phyloP scores from a whole-genome alignment of 2,797 vertebrate genomes.

The Sebastes flavidus region DNA sequence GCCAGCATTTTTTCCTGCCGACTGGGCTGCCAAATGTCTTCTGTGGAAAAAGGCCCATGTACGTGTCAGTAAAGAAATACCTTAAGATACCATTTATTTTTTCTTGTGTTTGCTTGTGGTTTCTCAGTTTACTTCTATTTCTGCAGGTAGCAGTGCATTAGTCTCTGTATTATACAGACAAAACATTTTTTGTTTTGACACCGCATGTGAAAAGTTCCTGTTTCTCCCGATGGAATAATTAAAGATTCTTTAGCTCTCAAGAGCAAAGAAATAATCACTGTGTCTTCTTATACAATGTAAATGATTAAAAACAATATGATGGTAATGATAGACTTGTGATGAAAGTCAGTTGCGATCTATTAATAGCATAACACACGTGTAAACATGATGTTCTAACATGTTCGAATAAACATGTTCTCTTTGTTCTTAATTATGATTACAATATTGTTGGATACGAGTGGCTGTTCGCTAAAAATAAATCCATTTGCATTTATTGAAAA shows the following conservation, averaged over 20 bases:
- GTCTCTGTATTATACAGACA: background rate
- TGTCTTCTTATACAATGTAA: constrained; percentile 3
- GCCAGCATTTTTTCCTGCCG: too few species aligned
- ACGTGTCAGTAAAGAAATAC: background rate
- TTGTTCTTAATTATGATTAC: constrained; percentile 42
- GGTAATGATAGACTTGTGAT: background rate
- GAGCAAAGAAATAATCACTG: background rate
- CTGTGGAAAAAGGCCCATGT: background rate
- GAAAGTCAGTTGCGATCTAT: constrained; percentile 32
- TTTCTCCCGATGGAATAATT: constrained; percentile 22
- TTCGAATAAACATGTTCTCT: constrained; percentile 8
- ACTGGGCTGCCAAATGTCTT: background rate
- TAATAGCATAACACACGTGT: background rate
- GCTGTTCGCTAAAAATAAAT: constrained; percentile 48
- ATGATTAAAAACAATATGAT: constrained; percentile 13
- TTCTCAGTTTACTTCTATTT: background rate
- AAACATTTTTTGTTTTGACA: constrained; percentile 11
- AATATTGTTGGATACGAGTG: constrained; percentile 1
- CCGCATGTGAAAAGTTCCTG: background rate
- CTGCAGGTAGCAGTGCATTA: background rate
- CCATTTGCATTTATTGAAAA: constrained; percentile 48
- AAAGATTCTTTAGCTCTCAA: constrained; percentile 4
- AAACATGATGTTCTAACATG: background rate
- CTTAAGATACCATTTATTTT: background rate
- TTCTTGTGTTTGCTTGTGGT: background rate